phyloP scores from a whole-genome alignment of 53 echinoderm and acorn worm genomes.

The Holothuria leucospilota region DNA sequence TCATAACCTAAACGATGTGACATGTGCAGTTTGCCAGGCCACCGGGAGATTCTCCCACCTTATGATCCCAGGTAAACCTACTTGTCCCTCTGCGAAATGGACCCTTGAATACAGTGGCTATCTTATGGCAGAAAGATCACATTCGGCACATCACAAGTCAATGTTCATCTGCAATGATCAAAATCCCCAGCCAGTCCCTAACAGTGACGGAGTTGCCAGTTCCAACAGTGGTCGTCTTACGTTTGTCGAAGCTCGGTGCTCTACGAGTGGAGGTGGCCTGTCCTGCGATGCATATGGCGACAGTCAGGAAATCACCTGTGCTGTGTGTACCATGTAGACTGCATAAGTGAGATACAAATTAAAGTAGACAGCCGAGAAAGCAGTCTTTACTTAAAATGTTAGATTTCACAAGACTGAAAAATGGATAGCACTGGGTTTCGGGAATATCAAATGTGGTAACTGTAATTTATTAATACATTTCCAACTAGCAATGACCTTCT shows the following conservation, averaged over 20 bases:
- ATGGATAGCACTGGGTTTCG: too few relatives aligned
- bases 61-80: conserved; percentile 24
- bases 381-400: too few relatives aligned
- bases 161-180: conserved; percentile 21
- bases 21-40: conserved; percentile 31
- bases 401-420: too few relatives aligned
- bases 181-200: not conserved
- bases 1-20: not conserved
- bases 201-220: not conserved
- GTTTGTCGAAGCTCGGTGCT: conserved; percentile 14
- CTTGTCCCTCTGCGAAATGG: conserved; percentile 23
- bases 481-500: too few relatives aligned
- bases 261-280: conserved; percentile 26
- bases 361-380: too few relatives aligned
- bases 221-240: conserved; percentile 7
- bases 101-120: conserved; percentile 31
- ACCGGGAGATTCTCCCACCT: conserved; percentile 10
- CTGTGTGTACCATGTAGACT: conserved; percentile 6
- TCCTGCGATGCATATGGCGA: not conserved
- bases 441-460: too few relatives aligned
- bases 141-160: conserved; percentile 14
- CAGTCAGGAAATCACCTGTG: conserved; percentile 21
- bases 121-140: conserved; percentile 30
- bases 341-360: too few relatives aligned
- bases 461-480: too few relatives aligned